A percentile compares a stretch with the other conserved stretches of the same genome.
phyloP scores from a whole-genome alignment of 2,113 vertebrate species.

The Alligator sinensis region DNA sequence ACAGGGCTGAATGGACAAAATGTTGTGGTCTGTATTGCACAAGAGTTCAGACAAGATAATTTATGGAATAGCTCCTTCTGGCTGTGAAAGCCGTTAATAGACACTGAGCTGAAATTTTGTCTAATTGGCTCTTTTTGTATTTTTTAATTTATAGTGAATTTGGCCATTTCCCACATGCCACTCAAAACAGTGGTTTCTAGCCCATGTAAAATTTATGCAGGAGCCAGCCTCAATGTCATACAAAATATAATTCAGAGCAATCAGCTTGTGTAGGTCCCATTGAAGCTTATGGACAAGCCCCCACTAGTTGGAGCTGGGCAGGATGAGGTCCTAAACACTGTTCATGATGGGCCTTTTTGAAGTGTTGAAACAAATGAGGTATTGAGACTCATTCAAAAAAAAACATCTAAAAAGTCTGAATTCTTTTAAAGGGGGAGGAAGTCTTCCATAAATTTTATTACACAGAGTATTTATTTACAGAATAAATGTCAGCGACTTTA shows the following conservation, averaged over 20 bases:
- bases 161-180: rapidly evolving
- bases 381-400: neutral
- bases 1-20: neutral
- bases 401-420: neutral
- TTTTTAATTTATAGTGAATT: rapidly evolving
- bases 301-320: rapidly evolving
- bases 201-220: rapidly evolving
- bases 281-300: neutral
- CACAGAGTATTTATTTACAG: neutral
- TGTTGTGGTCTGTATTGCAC: neutral
- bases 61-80: neutral
- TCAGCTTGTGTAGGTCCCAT: rapidly evolving
- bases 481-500: neutral
- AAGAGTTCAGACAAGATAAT: neutral
- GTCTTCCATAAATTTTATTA: neutral
- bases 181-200: rapidly evolving
- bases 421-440: no score
- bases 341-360: neutral
- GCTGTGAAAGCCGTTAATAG: neutral
- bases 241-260: rapidly evolving
- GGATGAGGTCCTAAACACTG: neutral
- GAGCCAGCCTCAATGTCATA: rapidly evolving
- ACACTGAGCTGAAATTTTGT: neutral
- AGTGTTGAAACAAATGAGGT: neutral
- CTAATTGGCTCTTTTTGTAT: rapidly evolving